Conservation (phyloP, 2,113 vertebrate genomes). For the Leptosomus discolor region DNA sequence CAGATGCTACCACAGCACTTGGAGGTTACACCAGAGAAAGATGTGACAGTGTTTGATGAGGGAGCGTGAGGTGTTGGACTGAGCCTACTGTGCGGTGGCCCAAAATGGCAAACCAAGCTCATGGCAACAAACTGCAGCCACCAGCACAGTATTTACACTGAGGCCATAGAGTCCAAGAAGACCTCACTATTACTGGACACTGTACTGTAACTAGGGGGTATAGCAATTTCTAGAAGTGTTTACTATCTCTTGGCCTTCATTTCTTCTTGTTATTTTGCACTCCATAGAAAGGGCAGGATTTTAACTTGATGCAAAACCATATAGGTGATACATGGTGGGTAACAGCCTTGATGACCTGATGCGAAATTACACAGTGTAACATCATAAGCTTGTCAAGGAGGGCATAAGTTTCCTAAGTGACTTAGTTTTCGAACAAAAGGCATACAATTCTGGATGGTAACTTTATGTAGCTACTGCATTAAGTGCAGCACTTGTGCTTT, state of each 20-base stretch:
- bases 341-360: not conserved
- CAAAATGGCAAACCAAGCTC: not conserved
- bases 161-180: not conserved
- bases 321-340: accelerated
- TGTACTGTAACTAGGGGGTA: not conserved
- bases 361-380: not conserved
- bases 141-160: no score
- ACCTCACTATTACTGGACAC: not conserved
- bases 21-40: not conserved
- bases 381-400: not conserved
- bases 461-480: not conserved
- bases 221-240: not conserved
- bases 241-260: not conserved
- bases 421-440: not conserved
- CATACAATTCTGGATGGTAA: not conserved
- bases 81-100: not conserved
- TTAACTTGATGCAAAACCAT: not conserved
- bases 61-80: not conserved
- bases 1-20: not conserved
- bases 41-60: accelerated
- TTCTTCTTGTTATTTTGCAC: not conserved
- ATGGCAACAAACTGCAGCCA: not conserved
- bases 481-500: not conserved
- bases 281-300: not conserved
- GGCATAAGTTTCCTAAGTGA: not conserved